Evolutionary conservation across 2,888 invertebrate genomes (phyloP).

Genomic region (Latrodectus elegans): DNA sequence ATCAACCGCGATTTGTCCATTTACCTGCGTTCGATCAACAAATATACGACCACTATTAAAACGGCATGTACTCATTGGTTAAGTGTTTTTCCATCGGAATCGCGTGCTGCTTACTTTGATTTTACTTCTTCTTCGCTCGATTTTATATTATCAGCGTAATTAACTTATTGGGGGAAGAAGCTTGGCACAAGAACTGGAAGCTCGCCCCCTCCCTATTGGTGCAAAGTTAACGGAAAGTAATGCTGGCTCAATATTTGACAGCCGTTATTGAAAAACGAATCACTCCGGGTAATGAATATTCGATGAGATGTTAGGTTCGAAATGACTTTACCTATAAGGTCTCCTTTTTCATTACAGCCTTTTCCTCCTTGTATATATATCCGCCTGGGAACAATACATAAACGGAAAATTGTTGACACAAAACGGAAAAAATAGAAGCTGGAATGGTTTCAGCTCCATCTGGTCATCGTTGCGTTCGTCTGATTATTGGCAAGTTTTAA

Average conservation of each 20-base stretch:
- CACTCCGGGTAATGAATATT: constrained; percentile 64
- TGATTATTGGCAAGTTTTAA: constrained; percentile 49
- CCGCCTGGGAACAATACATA: constrained; percentile 8
- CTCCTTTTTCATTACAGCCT: constrained; percentile 49
- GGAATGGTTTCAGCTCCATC: constrained; percentile 15
- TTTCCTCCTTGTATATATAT: neutral
- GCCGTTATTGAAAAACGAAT: constrained; percentile 65
- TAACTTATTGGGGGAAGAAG: constrained; percentile 46
- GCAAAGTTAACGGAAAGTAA: constrained; percentile 61
- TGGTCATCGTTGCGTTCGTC: neutral
- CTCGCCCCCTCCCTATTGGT: neutral
- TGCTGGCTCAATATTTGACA: constrained; percentile 57
- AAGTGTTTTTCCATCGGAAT: neutral
- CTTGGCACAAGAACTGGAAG: neutral
- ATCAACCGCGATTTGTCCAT: no score
- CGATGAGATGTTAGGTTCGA: constrained; percentile 62
- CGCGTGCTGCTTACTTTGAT: constrained; percentile 27
- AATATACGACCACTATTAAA: no score
- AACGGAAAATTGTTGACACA: neutral
- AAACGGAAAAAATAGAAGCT: neutral
- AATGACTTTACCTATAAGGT: constrained; percentile 68
- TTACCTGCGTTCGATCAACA: no score
- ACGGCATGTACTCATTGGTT: no score
- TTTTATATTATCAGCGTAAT: constrained; percentile 52
- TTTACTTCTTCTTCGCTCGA: neutral